These are phyloP conservation scores for Pogona vitticeps DNA, from an alignment of 2,113 vertebrate genomes.

Conservation along the genomic window DNA sequence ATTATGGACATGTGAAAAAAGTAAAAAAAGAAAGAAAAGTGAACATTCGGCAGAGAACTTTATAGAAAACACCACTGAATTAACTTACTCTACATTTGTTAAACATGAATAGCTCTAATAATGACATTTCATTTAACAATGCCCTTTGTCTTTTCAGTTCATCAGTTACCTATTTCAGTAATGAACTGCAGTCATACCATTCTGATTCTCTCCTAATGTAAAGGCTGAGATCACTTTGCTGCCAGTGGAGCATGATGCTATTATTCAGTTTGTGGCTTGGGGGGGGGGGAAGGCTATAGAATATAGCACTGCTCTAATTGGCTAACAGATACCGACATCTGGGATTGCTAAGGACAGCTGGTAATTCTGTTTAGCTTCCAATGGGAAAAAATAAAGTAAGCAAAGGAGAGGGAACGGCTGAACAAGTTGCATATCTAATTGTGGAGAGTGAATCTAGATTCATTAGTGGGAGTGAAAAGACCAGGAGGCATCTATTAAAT, in stretches of 20 bases:
- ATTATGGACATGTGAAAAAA: conserved; percentile 45
- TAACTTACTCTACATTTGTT: conserved; percentile 87
- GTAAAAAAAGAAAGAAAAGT: conserved; percentile 46
- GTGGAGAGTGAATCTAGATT: conserved; percentile 63
- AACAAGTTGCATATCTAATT: conserved; percentile 53
- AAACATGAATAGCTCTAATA: conserved; percentile 86
- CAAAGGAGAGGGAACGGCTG: conserved; percentile 31
- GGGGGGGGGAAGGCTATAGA: conserved; percentile 75
- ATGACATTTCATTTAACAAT: conserved; percentile 90
- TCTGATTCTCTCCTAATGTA: conserved; percentile 85
- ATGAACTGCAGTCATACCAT: conserved; percentile 85
- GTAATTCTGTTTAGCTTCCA: conserved; percentile 69
- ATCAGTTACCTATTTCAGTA: conserved; percentile 88
- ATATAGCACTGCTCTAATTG: conserved; percentile 76
- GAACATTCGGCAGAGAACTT: conserved; percentile 76
- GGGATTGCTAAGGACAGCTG: conserved; percentile 63
- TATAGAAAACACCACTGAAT: conserved; percentile 81
- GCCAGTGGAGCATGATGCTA: conserved; percentile 83
- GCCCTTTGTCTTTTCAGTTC: conserved; percentile 88
- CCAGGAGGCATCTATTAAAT: conserved; percentile 64
- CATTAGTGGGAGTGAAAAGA: conserved; percentile 48
- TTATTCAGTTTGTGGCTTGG: conserved; percentile 83
- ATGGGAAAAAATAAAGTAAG: conserved; percentile 62
- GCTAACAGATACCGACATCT: conserved; percentile 74
- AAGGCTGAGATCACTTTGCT: conserved; percentile 83